Base-by-base conservation (phyloP, 2,888 invertebrate species). In the Abscondita cerata region DNA sequence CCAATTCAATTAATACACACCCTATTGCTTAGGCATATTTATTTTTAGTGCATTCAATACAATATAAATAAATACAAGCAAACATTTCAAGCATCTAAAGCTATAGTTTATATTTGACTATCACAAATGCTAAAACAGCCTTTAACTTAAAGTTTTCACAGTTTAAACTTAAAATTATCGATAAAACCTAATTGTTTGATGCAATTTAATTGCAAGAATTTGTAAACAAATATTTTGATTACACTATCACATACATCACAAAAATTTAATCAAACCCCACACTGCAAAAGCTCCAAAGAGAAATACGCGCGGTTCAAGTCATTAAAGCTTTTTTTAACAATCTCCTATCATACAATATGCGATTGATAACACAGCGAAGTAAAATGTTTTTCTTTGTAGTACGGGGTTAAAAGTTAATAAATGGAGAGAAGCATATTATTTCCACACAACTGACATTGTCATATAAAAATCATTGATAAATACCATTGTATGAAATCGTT, bases 241-340 rank as follows among this genome's bases (percentile, higher is more conserved):
- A 40, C 16, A 44, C 44, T 44, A 31, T 51, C 33, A 51, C 12
- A 31, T 51, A 51, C 51, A 51, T 51, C 51, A 51, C 51, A 51
- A 34, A 33, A 13, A 51, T n/a, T 2, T n/a, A n/a, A n/a, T 51
- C 34, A n/a, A 25, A 44, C 18, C 19, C 44, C 6, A 6, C 25
- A 25, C 9, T 41, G 41, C 41, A 41, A 51, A 51, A 34, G 51
- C 51, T 25, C n/a, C n/a, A n/a, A n/a, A n/a, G n/a, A n/a, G n/a
- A n/a, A n/a, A n/a, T n/a, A n/a, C n/a, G n/a, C n/a, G n/a, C n/a
- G n/a, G n/a, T n/a, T n/a, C n/a, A n/a, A n/a, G n/a, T n/a, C n/a
- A n/a, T n/a, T n/a, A n/a, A n/a, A n/a, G n/a, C n/a, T n/a, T n/a
- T n/a, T n/a, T n/a, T n/a, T n/a, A n/a, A n/a, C n/a, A n/a, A n/a